These are phyloP conservation scores for Dynastes tityus DNA, from an alignment of 2,888 invertebrate species.

Conservation along the genomic window DNA sequence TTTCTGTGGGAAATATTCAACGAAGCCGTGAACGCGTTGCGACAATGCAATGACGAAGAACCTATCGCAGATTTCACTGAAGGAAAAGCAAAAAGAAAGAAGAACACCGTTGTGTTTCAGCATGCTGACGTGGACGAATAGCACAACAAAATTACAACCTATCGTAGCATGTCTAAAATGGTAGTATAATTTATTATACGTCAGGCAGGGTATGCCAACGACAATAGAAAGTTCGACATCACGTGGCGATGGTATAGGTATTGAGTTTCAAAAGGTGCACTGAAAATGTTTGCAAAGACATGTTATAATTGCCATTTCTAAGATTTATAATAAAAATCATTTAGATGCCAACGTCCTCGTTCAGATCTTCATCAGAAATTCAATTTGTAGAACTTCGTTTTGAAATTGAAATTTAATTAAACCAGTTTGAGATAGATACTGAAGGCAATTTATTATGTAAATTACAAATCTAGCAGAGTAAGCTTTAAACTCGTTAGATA, in stretches of 20 bases:
- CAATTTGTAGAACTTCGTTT: not conserved
- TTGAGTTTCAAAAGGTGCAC: conserved; percentile 1
- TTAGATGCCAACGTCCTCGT: not conserved
- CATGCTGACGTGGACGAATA: not conserved
- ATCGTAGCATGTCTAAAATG: not conserved
- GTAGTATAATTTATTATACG: not conserved
- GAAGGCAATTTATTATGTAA: not conserved
- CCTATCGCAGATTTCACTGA: not conserved
- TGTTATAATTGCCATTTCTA: not conserved
- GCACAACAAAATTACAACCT: not conserved
- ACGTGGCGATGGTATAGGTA: not conserved
- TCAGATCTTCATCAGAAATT: not conserved
- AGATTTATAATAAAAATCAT: not conserved
- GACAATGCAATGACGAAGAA: not conserved
- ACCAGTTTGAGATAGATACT: not conserved
- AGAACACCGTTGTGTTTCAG: not conserved
- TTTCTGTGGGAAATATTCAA: not conserved
- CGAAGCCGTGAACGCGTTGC: not conserved
- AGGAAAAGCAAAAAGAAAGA: not conserved
- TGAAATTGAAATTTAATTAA: not conserved
- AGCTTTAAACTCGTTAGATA: too few relatives aligned
- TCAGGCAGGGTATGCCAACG: not conserved
- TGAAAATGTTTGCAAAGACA: not conserved
- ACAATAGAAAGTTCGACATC: not conserved
- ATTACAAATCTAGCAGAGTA: too few relatives aligned